Evolutionary conservation across 2,888 invertebrate species (phyloP), one percentile per base, ranked within the genome.

Genomic region (Hyposoter dolosus): DNA sequence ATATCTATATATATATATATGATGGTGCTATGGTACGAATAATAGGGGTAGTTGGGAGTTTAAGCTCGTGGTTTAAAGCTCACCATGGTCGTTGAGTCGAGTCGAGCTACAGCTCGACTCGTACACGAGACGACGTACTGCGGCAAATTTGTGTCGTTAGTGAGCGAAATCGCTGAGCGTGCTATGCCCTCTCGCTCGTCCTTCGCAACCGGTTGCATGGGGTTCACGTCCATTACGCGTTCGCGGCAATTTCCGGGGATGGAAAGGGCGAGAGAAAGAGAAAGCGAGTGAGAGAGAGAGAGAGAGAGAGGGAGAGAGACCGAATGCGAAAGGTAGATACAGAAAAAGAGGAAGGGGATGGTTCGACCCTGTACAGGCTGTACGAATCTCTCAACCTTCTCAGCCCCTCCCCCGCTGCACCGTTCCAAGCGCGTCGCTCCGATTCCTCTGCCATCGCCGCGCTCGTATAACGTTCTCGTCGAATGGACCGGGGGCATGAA

Each of bases 401-500:
- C n/a, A 43, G 28, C 17, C 45, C 28, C 32, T 6, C 6, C 17
- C 6, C 60, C 6, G 10, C 60, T 28, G 0, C 28, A 6, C 60
- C 60, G 60, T 60, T 60, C 60, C 45, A 32, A 40, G n/a, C 78
- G 60, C 79, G 23, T 60, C 65, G 9, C 66, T 71, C 32, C 74
- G 72, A 71, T 81, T 83, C 53, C 81, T 83, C 47, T 72, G 66
- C 80, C 79, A 66, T 84, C 78, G 83, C 50, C 63, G 50, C 63
- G 77, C 84, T 83, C 83, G 86, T 86, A 86, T 84, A 81, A 85
- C 82, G 80, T 68, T 83, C 74, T 87, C 85, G 86, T 85, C 86
- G 87, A 89, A 89, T 88, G 87, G 86, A 85, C 86, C 84, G 80
- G 69, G 82, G 85, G 85, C 88, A 88, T 88, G 88, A 89, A 89